Percentiles rank a stretch among this genome's conserved stretches.
phyloP scores from a whole-genome alignment of 2,113 vertebrate genomes.

The Lamprologus lemairii region DNA sequence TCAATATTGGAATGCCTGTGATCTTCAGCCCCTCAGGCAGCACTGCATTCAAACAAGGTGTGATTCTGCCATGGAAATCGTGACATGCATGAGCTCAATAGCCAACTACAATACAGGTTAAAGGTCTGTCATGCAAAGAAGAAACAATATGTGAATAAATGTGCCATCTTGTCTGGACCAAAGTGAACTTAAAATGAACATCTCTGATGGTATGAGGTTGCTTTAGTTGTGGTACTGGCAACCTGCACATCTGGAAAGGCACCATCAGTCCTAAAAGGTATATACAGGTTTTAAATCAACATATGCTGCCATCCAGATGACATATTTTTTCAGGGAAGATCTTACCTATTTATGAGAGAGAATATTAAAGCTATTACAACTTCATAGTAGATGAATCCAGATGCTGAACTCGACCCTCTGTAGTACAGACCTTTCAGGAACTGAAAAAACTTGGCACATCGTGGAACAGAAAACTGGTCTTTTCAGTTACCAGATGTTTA shows the following conservation, averaged over 20 bases:
- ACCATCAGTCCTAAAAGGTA: background rate
- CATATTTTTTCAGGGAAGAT: background rate
- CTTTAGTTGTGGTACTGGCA: background rate
- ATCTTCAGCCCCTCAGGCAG: background rate
- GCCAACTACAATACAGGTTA: background rate
- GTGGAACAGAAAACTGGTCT: background rate
- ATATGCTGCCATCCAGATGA: background rate
- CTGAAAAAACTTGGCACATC: background rate
- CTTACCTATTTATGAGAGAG: background rate
- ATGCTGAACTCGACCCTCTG: background rate
- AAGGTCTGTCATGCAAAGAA: background rate
- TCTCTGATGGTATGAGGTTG: background rate
- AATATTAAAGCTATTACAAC: background rate
- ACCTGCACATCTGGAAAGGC: background rate
- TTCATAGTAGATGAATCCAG: rapidly evolving
- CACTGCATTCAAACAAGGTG: background rate
- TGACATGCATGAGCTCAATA: background rate
- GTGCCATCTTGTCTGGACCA: background rate
- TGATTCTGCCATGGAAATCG: background rate
- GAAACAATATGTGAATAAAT: background rate
- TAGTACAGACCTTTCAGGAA: background rate
- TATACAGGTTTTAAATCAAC: background rate
- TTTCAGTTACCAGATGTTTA: background rate
- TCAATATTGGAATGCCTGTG: background rate
- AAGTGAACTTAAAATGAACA: background rate